Evolutionary conservation across 2,888 invertebrate genomes (phyloP).

Genomic region (Melanostoma scalare): DNA sequence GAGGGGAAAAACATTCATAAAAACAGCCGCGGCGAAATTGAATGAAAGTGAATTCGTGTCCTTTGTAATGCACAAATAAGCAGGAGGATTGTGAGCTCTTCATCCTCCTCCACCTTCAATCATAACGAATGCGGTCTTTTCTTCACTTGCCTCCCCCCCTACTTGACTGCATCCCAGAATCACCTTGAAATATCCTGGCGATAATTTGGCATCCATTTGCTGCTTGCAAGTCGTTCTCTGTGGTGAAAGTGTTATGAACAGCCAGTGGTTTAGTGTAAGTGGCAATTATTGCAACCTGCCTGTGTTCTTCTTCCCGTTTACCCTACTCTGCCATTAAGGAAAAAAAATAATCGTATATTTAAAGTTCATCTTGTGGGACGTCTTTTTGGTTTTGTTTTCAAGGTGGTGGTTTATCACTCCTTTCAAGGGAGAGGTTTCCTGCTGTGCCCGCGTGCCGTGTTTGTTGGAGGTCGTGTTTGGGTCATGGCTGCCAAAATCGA

Average conservation of each 20-base stretch:
- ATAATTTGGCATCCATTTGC: slow-evolving; percentile 31
- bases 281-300: slow-evolving; percentile 41
- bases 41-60: neutral
- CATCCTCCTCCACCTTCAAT: slow-evolving; percentile 10
- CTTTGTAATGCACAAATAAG: neutral
- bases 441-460: neutral
- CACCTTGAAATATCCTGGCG: slow-evolving; percentile 28
- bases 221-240: slow-evolving; percentile 1
- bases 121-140: slow-evolving; percentile 5
- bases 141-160: neutral
- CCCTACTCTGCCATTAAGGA: slow-evolving; percentile 25
- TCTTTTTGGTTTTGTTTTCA: slow-evolving; percentile 33
- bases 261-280: slow-evolving; percentile 14
- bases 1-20: too few species aligned
- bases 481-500: slow-evolving; percentile 44
- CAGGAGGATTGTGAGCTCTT: neutral
- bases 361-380: slow-evolving; percentile 35
- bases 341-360: slow-evolving; percentile 46
- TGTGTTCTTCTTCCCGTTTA: neutral
- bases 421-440: neutral
- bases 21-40: too few species aligned
- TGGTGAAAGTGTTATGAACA: slow-evolving; percentile 17
- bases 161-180: slow-evolving; percentile 11
- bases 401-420: slow-evolving; percentile 19
- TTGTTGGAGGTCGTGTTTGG: slow-evolving; percentile 21